Conservation (phyloP, 2,797 vertebrate genomes). For the Knipowitschia caucasica region DNA sequence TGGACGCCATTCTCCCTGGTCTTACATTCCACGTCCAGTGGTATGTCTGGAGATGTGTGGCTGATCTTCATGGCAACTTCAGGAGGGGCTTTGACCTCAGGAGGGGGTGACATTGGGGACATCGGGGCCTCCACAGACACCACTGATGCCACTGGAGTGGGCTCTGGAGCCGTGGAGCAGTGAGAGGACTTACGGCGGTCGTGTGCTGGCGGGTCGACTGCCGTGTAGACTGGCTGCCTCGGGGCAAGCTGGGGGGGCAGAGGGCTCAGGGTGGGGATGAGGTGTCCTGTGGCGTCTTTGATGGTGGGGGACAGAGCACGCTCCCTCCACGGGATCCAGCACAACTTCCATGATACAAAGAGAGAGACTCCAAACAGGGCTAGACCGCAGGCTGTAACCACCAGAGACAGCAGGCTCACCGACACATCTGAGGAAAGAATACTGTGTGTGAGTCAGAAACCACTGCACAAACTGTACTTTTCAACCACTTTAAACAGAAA, state of each 20-base stretch:
- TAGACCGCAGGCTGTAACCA: slow-evolving; percentile 94
- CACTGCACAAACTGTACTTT: too few relatives aligned
- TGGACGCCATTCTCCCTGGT: slow-evolving; percentile 83
- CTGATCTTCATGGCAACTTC: slow-evolving; percentile 98
- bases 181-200: slow-evolving; percentile 83
- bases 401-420: slow-evolving; percentile 90
- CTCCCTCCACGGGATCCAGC: slow-evolving; percentile 99
- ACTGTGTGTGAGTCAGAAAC: not conserved
- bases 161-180: slow-evolving; percentile 77
- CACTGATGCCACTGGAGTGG: slow-evolving; percentile 82
- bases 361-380: slow-evolving; percentile 95
- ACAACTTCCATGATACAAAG: slow-evolving; percentile 98
- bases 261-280: slow-evolving; percentile 65
- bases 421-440: slow-evolving; percentile 84
- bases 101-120: slow-evolving; percentile 73
- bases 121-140: slow-evolving; percentile 81
- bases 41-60: slow-evolving; percentile 94
- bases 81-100: slow-evolving; percentile 72
- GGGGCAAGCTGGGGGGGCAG: slow-evolving; percentile 58
- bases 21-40: slow-evolving; percentile 83
- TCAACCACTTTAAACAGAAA: too few relatives aligned
- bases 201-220: slow-evolving; percentile 82
- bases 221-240: slow-evolving; percentile 85
- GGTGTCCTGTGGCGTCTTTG: slow-evolving; percentile 81
- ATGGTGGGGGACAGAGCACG: slow-evolving; percentile 80